Evolutionary conservation across 2,888 invertebrate species (phyloP).

Genomic region (Nephrotoma appendiculata): DNA sequence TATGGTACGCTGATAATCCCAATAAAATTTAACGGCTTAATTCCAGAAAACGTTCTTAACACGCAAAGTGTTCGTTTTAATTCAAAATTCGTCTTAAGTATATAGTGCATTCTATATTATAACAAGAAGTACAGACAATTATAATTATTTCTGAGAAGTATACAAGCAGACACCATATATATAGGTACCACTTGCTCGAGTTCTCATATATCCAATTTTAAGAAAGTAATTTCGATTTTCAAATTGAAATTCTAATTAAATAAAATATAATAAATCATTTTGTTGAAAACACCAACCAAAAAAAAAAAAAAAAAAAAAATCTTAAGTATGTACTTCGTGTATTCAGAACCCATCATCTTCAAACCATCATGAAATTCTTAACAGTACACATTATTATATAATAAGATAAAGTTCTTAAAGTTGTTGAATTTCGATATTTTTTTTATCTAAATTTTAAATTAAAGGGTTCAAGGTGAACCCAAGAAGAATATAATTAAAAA

Average conservation of each 20-base stretch:
- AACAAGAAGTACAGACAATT: neutral
- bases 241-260: neutral
- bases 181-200: neutral
- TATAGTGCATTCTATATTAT: neutral
- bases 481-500: neutral
- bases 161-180: neutral
- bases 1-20: no score
- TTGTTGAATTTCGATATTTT: neutral
- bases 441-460: neutral
- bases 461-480: neutral
- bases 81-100: neutral
- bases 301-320: neutral
- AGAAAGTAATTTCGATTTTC: neutral
- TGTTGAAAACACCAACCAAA: neutral
- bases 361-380: neutral
- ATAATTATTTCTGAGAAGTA: neutral
- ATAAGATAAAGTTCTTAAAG: neutral
- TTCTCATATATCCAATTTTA: neutral
- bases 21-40: no score
- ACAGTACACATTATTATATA: neutral
- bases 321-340: neutral
- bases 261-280: neutral
- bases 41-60: neutral
- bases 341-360: neutral
- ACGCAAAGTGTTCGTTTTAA: neutral